Percentiles rank a stretch among this genome's conserved stretches.
Conservation (phyloP, 2,797 vertebrate species). For the Rhinoraja longicauda region DNA sequence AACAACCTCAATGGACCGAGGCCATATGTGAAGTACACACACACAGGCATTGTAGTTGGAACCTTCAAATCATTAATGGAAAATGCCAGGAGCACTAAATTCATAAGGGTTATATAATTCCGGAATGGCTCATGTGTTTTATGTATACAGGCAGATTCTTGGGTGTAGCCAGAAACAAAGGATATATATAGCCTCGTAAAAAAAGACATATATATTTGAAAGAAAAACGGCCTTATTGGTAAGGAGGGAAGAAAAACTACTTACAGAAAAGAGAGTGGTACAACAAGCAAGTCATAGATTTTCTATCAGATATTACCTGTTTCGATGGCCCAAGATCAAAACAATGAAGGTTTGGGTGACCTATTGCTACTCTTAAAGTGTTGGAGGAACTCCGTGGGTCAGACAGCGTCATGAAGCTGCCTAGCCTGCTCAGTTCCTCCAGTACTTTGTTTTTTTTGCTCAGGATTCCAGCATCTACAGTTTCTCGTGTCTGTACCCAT, state of each 20-base stretch:
- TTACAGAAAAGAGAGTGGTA: background rate
- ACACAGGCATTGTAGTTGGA: background rate
- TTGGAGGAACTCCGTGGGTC: too few relatives aligned
- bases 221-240: background rate
- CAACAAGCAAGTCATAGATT: background rate
- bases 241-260: background rate
- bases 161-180: background rate
- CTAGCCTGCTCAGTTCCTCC: too few relatives aligned
- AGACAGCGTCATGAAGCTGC: too few relatives aligned
- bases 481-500: too few relatives aligned
- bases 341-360: background rate
- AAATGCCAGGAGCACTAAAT: background rate
- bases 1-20: background rate
- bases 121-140: background rate
- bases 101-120: background rate
- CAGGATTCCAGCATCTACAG: too few relatives aligned
- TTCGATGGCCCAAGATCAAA: background rate
- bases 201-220: background rate
- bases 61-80: background rate
- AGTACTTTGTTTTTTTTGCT: too few relatives aligned
- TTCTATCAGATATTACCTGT: background rate
- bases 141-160: background rate
- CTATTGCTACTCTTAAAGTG: too few relatives aligned
- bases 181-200: background rate
- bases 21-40: background rate